phyloP scores from a whole-genome alignment of 2,797 vertebrate genomes.

The Leptatherina wallacei region DNA sequence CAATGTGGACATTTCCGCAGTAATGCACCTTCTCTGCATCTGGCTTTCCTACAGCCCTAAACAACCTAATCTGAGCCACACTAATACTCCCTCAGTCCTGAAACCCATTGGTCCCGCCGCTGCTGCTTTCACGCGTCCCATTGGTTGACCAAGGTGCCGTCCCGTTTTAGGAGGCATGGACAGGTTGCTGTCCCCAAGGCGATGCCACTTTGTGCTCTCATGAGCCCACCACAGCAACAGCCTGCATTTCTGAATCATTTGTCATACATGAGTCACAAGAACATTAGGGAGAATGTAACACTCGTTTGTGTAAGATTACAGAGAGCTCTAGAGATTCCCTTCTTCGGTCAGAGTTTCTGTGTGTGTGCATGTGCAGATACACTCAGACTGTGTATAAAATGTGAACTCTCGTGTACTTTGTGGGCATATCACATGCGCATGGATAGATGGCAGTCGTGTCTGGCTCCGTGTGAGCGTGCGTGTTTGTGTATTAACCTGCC shows the following conservation, averaged over 20 bases:
- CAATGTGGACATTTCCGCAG: constrained; percentile 23
- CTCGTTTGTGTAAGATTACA: constrained; percentile 61
- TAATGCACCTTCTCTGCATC: constrained; percentile 36
- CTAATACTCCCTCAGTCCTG: constrained; percentile 54
- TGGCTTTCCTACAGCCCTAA: constrained; percentile 58
- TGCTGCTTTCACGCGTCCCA: constrained; percentile 7
- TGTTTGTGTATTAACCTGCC: constrained; percentile 56
- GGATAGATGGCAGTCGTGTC: constrained; percentile 15
- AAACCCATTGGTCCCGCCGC: constrained; percentile 38
- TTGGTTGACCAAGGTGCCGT: constrained; percentile 41
- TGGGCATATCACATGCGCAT: constrained; percentile 31
- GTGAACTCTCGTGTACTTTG: constrained; percentile 30
- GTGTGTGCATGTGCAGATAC: constrained; percentile 16
- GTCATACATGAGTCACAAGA: constrained; percentile 68
- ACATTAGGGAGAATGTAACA: constrained; percentile 54
- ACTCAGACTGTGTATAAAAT: constrained; percentile 33
- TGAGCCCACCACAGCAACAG: constrained; percentile 55
- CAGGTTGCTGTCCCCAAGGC: constrained; percentile 52
- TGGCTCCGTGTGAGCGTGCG: not conserved
- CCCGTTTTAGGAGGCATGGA: constrained; percentile 26
- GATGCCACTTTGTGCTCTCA: constrained; percentile 52
- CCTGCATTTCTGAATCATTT: constrained; percentile 46
- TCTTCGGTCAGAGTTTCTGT: constrained; percentile 37
- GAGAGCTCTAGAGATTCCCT: constrained; percentile 51
- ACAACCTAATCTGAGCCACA: constrained; percentile 60